phyloP scores from a whole-genome alignment of 1,140 invertebrate genomes.

The Pteromalus puparum region DNA sequence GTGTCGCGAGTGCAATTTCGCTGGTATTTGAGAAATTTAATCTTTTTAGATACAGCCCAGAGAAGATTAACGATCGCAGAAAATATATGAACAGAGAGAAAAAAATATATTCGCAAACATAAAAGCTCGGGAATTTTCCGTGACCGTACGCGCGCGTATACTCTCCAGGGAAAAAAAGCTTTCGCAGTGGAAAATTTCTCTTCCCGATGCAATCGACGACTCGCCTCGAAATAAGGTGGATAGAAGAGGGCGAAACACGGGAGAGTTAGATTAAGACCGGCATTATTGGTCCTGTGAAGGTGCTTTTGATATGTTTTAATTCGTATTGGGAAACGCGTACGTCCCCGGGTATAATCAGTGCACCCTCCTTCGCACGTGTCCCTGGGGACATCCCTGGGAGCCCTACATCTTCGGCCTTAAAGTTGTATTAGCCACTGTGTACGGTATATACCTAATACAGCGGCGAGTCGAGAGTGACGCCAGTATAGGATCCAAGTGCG shows the following conservation, averaged over 20 bases:
- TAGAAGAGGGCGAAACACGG: not conserved
- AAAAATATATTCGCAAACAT: not conserved
- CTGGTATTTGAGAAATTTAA: slow-evolving; percentile 1
- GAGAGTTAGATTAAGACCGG: slow-evolving; percentile 41
- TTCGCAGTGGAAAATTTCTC: not conserved
- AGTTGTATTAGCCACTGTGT: not conserved
- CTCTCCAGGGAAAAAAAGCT: not conserved
- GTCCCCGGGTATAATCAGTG: slow-evolving; percentile 62
- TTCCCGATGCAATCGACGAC: slow-evolving; percentile 1
- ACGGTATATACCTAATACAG: not conserved
- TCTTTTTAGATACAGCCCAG: not conserved
- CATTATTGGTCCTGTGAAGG: slow-evolving; percentile 37
- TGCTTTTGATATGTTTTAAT: slow-evolving; percentile 64
- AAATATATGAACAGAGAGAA: not conserved
- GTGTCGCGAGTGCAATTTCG: not conserved
- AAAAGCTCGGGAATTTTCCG: not conserved
- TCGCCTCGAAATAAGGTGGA: not conserved
- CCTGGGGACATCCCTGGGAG: not conserved
- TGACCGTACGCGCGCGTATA: not conserved
- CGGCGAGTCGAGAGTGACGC: not conserved
- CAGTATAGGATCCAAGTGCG: not conserved
- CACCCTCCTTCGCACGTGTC: slow-evolving; percentile 20
- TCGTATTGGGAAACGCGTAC: slow-evolving; percentile 60
- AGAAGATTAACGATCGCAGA: not conserved
- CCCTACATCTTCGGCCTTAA: slow-evolving; percentile 2